phyloP scores from a whole-genome alignment of 2,113 vertebrate genomes.

The Eonycteris spelaea region DNA sequence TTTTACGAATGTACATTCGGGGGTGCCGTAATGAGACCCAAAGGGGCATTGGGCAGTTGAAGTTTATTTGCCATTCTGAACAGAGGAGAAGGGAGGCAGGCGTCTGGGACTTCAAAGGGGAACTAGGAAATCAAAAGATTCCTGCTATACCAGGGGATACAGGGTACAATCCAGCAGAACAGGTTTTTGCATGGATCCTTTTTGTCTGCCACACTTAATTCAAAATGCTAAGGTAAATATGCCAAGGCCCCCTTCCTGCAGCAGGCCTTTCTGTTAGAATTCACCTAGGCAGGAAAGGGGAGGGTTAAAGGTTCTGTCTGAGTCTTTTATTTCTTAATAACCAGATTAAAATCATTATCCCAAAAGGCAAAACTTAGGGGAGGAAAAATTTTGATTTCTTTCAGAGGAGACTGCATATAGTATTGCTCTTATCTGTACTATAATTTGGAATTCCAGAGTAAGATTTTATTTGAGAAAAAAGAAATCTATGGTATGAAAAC shows the following conservation, averaged over 20 bases:
- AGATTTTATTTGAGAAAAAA: not conserved
- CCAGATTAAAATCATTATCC: not conserved
- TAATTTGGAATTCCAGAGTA: not conserved
- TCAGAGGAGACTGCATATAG: not conserved
- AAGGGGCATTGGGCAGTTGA: not conserved
- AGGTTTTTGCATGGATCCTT: not conserved
- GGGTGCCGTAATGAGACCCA: not conserved
- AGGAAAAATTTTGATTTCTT: not conserved
- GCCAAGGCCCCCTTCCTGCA: not conserved
- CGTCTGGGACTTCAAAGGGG: not conserved
- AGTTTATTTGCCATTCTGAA: not conserved
- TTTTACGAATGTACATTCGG: not conserved
- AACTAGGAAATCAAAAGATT: not conserved
- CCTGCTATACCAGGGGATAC: not conserved
- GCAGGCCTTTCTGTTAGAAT: not conserved
- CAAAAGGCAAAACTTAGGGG: not conserved
- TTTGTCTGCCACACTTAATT: not conserved
- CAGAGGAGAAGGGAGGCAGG: not conserved
- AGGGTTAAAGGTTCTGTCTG: not conserved
- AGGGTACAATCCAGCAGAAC: not conserved
- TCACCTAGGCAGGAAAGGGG: not conserved
- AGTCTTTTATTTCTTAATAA: not conserved
- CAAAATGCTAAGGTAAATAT: not conserved
- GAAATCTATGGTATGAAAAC: not conserved
- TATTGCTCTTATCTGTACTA: not conserved